These are phyloP conservation scores for Phasianus colchicus DNA, from an alignment of 2,113 vertebrate genomes.

Conservation along the genomic window DNA sequence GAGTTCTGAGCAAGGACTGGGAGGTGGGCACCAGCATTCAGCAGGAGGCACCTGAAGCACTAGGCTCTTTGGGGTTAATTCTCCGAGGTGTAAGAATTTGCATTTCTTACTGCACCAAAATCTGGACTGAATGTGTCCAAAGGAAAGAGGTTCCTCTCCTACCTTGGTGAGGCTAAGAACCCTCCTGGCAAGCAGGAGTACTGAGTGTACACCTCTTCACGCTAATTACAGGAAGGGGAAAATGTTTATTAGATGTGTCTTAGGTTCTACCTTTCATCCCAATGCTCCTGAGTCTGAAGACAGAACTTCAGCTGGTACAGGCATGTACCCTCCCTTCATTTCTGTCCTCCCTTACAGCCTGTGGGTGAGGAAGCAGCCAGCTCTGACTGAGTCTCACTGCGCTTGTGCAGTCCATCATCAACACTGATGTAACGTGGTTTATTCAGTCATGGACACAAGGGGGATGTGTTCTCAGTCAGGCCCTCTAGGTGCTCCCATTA, in stretches of 20 bases:
- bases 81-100: background rate
- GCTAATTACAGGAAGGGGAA: background rate
- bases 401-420: background rate
- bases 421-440: fast-evolving
- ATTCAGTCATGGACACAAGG: background rate
- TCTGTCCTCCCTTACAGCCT: background rate
- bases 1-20: background rate
- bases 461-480: background rate
- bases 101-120: background rate
- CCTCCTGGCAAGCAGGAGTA: background rate
- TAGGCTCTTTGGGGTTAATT: background rate
- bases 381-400: background rate
- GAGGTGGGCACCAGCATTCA: background rate
- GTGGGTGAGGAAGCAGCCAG: background rate
- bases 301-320: background rate
- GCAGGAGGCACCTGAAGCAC: background rate
- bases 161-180: background rate
- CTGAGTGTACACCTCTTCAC: background rate
- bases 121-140: background rate
- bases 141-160: background rate
- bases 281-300: background rate
- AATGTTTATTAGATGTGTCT: background rate
- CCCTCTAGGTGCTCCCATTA: background rate
- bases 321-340: background rate
- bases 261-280: background rate